Evolutionary conservation across 2,888 invertebrate genomes (phyloP), one percentile per base, ranked within the genome.

Genomic region (Mythimna loreyi): DNA sequence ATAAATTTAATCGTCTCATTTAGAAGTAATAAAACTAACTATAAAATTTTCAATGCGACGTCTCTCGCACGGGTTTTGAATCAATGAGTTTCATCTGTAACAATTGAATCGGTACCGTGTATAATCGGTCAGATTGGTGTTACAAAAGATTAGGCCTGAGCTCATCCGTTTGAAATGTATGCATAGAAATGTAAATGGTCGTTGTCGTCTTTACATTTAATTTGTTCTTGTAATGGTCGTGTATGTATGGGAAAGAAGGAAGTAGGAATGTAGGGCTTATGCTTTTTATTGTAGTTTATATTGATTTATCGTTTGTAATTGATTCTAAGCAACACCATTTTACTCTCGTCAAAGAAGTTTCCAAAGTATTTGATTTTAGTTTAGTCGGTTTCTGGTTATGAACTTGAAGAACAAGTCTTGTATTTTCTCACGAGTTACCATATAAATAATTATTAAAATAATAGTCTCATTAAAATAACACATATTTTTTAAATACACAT

Each of bases 1-100:
- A 93, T 94, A 93, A 92, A 93, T 91, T 92, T 94, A 91, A 94
- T 91, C 89, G 91, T 90, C 94, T 94, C 93, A 94, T 95, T 94
- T 94, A 92, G 90, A 91, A 86, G 89, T 92, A 92, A 94, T 94
- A 94, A 95, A 95, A 91, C 85, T 86, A 87, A 91, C 93, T 91
- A 93, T 94, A 94, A 94, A 95, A 90, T 88, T 91, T 63, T 92
- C 91, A 92, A 92, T 92, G 91, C 87, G 88, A 87, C 90, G 91
- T 91, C 92, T 93, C 92, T 91, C 90, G 91, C 90, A 89, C 88
- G 90, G 88, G 83, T 89, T 92, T 90, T 89, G 89, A 90, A 86
- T 92, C 92, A 94, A 92, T 92, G 91, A 91, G 89, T 83, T 87
- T 89, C 92, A 92, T 92, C 90, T 89, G 86, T 84, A 85, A 93